Evolutionary conservation across 2,888 invertebrate species (phyloP).

Genomic region (Drosophila vallismaia): DNA sequence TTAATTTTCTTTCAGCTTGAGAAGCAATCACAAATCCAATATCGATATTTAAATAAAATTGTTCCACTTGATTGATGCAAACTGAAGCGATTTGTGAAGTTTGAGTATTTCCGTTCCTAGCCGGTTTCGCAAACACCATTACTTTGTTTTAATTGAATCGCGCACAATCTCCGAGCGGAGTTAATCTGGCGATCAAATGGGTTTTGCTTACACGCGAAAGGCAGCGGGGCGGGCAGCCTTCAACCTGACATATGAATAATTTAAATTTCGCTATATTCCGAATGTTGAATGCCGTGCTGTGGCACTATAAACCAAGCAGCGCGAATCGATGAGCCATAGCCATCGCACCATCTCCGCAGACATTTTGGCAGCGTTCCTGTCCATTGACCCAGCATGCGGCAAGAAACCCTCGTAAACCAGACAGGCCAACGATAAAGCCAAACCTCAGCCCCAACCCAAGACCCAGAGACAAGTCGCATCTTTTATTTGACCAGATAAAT

Average conservation of each 20-base stretch:
- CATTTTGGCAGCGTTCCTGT: constrained; percentile 56
- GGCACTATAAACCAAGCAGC: constrained; percentile 49
- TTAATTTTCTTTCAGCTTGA: neutral
- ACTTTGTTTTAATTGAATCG: constrained; percentile 57
- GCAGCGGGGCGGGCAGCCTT: constrained; percentile 56
- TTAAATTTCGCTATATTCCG: constrained; percentile 44
- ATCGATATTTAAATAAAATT: constrained; percentile 31
- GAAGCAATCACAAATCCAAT: constrained; percentile 15
- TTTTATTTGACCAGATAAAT: constrained; percentile 65
- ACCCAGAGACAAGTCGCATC: constrained; percentile 14
- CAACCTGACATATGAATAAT: constrained; percentile 75
- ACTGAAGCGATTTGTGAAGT: constrained; percentile 7
- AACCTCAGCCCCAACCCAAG: constrained; percentile 4
- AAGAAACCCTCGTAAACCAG: constrained; percentile 53
- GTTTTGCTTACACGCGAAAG: constrained; percentile 54
- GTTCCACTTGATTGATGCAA: constrained; percentile 39
- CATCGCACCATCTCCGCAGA: constrained; percentile 31
- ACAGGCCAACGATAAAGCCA: constrained; percentile 32
- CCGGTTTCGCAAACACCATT: constrained; percentile 48
- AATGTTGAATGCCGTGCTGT: constrained; percentile 29
- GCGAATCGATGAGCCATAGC: constrained; percentile 54
- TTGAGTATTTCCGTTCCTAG: constrained; percentile 59
- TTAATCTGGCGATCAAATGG: constrained; percentile 61
- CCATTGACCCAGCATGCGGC: constrained; percentile 71
- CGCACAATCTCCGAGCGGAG: constrained; percentile 43